Evolutionary conservation across 2,888 invertebrate species (phyloP), one percentile per base, ranked within the genome.

Genomic region (Leucophora obtusa): DNA sequence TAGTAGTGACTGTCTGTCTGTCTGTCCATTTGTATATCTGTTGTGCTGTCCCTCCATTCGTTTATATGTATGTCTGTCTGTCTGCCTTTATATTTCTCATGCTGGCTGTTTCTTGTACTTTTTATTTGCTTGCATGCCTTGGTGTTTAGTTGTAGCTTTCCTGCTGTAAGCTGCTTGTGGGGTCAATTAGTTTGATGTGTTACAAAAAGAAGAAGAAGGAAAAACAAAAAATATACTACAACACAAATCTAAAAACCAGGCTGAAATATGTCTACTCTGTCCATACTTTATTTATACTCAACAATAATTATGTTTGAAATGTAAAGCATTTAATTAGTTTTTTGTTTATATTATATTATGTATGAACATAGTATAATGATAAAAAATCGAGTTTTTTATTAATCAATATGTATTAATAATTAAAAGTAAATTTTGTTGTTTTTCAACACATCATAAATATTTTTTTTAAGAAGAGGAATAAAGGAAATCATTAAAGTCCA

Each of bases 151-250:
- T 78, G 50, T 56, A 71, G 66, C 54, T 66, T 72, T 78, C 66
- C 62, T 74, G 78, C 75, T 75, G 82, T 71, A 75, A 74, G 79
- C 82, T 79, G 82, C 82, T 80, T 71, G 83, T 82, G 82, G 82
- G 83, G 83, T 83, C 83, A 83, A 82, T 83, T 83, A 82, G 81
- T 82, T 82, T 82, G 82, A 83, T 79, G 79, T 82, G 81, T 77
- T 81, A 81, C 81, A 74, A 74, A 77, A 54, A 43, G n/a, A 54
- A 43, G 63, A 24, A 35, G 0, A 51, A 14, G 21, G 9, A 53
- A 4, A 17, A 28, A 51, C n/a, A n/a, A n/a, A 51, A 24, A 11
- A 59, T 17, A 56, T 21, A 50, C 56, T 56, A n/a, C 51, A 53
- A 60, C 28, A 28, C 28, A 28, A 28, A 28, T 28, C 28, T 4